Conservation (phyloP, 2,113 vertebrate species). For the Emydura subglobosa region DNA sequence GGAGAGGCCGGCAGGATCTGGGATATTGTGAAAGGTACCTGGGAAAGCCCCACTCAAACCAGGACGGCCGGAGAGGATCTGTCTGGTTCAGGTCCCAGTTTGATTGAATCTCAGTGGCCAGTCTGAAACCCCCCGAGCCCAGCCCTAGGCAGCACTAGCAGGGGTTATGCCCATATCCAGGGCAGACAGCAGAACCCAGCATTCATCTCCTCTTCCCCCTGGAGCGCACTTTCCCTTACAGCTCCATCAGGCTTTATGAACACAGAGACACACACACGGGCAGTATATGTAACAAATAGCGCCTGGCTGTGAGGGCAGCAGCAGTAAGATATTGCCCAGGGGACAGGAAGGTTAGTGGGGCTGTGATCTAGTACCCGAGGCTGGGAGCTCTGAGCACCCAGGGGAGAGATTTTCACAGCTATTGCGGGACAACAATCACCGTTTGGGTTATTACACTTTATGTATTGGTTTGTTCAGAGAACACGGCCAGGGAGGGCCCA, state of each 20-base stretch:
- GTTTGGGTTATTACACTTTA: slow-evolving; percentile 70
- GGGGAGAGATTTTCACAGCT: slow-evolving; percentile 58
- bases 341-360: slow-evolving; percentile 72
- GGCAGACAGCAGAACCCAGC: slow-evolving; percentile 25
- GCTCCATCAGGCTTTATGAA: slow-evolving; percentile 71
- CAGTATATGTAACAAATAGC: slow-evolving; percentile 72
- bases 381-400: slow-evolving; percentile 54
- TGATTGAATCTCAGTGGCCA: not conserved
- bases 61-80: not conserved
- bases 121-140: not conserved
- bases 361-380: slow-evolving; percentile 73
- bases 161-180: not conserved
- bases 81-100: not conserved
- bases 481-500: slow-evolving; percentile 53
- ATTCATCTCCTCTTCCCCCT: slow-evolving; percentile 64
- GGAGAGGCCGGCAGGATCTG: not conserved
- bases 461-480: slow-evolving; percentile 72
- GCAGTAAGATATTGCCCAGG: slow-evolving; percentile 65
- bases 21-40: too few species aligned
- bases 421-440: slow-evolving; percentile 58
- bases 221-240: slow-evolving; percentile 66
- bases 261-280: slow-evolving; percentile 33
- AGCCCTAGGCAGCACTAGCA: not conserved
- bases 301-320: slow-evolving; percentile 66
- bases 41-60: not conserved